A percentile compares a stretch with the other conserved stretches of the same genome.
phyloP scores from a whole-genome alignment of 2,113 vertebrate genomes.

The Psophia crepitans region DNA sequence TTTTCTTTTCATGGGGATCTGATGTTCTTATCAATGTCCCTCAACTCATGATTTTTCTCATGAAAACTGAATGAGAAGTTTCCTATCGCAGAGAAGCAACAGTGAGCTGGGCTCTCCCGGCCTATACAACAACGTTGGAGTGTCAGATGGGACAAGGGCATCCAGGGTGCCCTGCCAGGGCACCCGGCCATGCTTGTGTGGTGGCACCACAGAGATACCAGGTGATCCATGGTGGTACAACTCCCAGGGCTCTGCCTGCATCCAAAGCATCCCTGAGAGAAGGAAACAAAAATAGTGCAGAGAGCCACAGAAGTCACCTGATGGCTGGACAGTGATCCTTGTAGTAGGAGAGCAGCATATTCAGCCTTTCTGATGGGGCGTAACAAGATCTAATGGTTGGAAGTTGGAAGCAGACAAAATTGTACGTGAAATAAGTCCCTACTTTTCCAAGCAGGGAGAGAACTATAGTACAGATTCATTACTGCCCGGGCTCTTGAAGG shows the following conservation, averaged over 20 bases:
- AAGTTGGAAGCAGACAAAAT: background rate
- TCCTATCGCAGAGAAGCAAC: background rate
- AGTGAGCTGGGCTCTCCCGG: background rate
- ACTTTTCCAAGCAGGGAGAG: background rate
- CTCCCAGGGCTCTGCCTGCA: background rate
- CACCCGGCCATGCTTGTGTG: background rate
- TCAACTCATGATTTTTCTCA: background rate
- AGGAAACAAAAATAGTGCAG: background rate
- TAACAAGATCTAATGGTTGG: background rate
- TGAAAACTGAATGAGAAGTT: background rate
- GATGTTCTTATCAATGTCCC: background rate
- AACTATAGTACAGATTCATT: background rate
- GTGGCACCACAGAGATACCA: background rate
- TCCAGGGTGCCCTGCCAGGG: background rate
- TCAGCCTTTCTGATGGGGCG: background rate
- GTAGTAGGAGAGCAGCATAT: fast-evolving
- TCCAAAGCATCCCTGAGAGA: background rate
- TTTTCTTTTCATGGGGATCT: background rate
- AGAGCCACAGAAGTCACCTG: background rate
- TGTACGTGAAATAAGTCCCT: background rate
- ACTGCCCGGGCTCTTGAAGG: background rate
- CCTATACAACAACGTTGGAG: fast-evolving
- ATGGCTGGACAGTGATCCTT: background rate
- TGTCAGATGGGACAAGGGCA: background rate
- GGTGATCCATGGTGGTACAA: background rate